Evolutionary conservation across 2,113 vertebrate species (phyloP), one percentile per base, ranked within the genome.

Genomic region (Barbus barbus): DNA sequence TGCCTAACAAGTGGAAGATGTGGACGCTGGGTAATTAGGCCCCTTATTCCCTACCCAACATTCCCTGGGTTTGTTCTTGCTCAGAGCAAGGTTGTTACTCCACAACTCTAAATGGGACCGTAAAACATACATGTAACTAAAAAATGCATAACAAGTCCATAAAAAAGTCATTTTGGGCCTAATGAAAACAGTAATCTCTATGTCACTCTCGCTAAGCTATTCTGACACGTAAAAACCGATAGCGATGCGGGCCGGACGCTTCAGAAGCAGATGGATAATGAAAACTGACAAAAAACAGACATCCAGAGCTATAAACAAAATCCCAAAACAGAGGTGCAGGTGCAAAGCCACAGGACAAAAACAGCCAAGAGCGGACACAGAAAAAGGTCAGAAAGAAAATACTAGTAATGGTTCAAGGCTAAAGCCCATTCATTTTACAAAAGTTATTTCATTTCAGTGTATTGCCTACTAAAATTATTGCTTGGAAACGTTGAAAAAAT

Each of bases 21-120:
- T 63, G 60, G 78, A 80, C 9, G 41, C 44, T 53, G 79, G 72
- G 46, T 82, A 71, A 71, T 82, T 82, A 82, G 79, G 31, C 65
- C 61, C 65, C 65, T 53, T 81, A 56, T 81, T 81, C 79, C 65
- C 65, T n/a, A 53, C 46, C 28, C 46, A 71, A 53, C 78, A 72
- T 56, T 71, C 46, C 80, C 46, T 38, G 80, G 56, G n/a, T 82
- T 20, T 56, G 48, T 71, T 82, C 80, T 82, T 82, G 80, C 80
- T 82, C 63, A 53, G 28, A 67, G 80, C 80, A 82, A 82, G 80
- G 80, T 82, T 82, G 67, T 38, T 69, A 26, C 56, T 36, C 31
- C 46, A 26, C 46, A 82, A 16, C 46, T 82, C 61, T 38, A 53
- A 81, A 82, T 71, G 31, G 4, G 80, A 71, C 22, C 28, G 2